These are phyloP conservation scores for Arrhamphus sclerolepis DNA, from an alignment of 2,797 vertebrate species.

Conservation along the genomic window DNA sequence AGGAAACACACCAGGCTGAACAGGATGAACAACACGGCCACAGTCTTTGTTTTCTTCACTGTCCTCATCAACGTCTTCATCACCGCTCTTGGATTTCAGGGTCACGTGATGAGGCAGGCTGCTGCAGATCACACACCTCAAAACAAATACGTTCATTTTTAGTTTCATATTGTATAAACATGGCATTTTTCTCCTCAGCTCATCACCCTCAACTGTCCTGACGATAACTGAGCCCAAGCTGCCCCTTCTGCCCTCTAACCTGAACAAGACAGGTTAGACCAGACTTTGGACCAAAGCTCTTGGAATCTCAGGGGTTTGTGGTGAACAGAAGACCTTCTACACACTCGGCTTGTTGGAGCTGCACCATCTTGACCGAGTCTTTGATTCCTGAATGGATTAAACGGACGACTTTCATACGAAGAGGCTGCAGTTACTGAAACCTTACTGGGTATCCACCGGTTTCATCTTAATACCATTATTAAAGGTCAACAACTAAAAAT, in stretches of 20 bases:
- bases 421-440: too few species aligned
- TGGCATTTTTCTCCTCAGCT: conserved; percentile 16
- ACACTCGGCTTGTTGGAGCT: too few species aligned
- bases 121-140: not conserved
- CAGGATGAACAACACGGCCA: conserved; percentile 84
- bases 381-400: too few species aligned
- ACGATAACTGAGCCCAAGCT: not conserved
- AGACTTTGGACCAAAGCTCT: not conserved
- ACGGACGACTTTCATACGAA: too few species aligned
- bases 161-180: not conserved
- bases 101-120: conserved; percentile 2
- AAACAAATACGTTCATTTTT: not conserved
- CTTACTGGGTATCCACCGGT: too few species aligned
- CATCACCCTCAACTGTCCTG: accelerated
- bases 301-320: too few species aligned
- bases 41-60: conserved; percentile 84
- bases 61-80: conserved; percentile 91
- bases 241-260: not conserved
- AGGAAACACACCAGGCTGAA: conserved; percentile 83
- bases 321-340: too few species aligned
- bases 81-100: conserved; percentile 84
- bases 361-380: too few species aligned
- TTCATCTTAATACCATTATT: too few species aligned
- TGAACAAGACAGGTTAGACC: conserved; percentile 40
- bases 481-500: too few species aligned